phyloP scores from a whole-genome alignment of 2,797 vertebrate species.

The Rhadinocentrus ornatus region DNA sequence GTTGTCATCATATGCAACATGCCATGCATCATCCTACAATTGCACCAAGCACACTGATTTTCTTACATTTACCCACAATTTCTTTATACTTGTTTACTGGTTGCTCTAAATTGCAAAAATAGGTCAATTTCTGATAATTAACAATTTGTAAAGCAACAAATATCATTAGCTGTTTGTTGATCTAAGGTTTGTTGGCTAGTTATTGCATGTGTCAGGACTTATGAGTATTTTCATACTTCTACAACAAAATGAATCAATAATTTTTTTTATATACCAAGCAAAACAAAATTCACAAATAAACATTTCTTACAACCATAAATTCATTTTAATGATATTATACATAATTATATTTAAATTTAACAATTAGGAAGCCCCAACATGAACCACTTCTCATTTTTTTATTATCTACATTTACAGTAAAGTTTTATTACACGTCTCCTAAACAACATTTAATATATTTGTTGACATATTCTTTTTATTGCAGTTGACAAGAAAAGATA shows the following conservation, averaged over 20 bases:
- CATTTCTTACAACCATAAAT: constrained; percentile 60
- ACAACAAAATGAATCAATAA: background rate
- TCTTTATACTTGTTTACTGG: too few species aligned
- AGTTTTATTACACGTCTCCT: constrained; percentile 70
- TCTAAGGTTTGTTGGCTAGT: background rate
- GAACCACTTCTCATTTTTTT: constrained; percentile 47
- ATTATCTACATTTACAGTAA: constrained; percentile 76
- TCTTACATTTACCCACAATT: too few species aligned
- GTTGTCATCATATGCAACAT: background rate
- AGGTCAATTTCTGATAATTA: too few species aligned
- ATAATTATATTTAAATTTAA: constrained; percentile 59
- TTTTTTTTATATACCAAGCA: background rate
- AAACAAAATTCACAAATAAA: constrained; percentile 20
- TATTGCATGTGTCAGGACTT: background rate
- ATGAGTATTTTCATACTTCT: background rate
- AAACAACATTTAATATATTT: constrained; percentile 76
- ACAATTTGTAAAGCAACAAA: too few species aligned
- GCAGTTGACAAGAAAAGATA: constrained; percentile 69
- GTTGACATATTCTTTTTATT: constrained; percentile 75
- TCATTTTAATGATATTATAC: constrained; percentile 66
- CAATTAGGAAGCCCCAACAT: constrained; percentile 68
- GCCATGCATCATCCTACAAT: too few species aligned
- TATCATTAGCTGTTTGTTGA: too few species aligned
- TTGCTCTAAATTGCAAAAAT: too few species aligned
- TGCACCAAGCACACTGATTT: too few species aligned